Percentiles rank a stretch among this genome's conserved stretches.
Conservation (phyloP, 2,113 vertebrate genomes). For the Microcebus murinus region DNA sequence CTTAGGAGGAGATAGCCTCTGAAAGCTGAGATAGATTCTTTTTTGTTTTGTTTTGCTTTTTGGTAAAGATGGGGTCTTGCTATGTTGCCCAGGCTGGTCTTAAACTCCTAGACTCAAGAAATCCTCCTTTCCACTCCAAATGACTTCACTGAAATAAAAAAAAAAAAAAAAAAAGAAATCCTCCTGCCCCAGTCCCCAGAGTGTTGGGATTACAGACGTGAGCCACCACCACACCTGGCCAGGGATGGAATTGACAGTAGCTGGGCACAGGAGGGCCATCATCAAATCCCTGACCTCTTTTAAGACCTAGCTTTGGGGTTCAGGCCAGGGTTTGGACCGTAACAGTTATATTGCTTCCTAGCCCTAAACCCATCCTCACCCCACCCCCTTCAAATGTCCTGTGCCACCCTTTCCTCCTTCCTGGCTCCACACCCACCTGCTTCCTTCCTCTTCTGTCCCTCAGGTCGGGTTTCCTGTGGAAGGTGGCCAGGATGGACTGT, state of each 20-base stretch:
- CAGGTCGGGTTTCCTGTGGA: conserved; percentile 68
- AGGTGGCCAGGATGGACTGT: conserved; percentile 30
- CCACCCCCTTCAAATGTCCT: not conserved
- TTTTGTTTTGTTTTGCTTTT: too few relatives aligned
- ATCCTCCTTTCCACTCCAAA: too few relatives aligned
- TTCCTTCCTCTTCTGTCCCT: conserved; percentile 66
- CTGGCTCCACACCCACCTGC: conserved; percentile 63
- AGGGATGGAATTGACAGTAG: not conserved
- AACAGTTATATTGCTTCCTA: not conserved
- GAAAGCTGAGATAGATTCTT: not conserved
- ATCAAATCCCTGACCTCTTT: not conserved
- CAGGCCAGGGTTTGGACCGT: not conserved
- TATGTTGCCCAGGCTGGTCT: too few relatives aligned
- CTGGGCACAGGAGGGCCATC: not conserved
- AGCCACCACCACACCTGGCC: too few relatives aligned
- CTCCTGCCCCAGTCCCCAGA: too few relatives aligned
- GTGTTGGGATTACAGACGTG: too few relatives aligned
- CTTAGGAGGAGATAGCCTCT: not conserved
- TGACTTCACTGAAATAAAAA: too few relatives aligned
- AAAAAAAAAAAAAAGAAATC: too few relatives aligned
- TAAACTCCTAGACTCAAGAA: too few relatives aligned
- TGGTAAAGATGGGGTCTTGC: too few relatives aligned
- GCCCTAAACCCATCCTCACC: not conserved
- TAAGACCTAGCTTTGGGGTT: not conserved
- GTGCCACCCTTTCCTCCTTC: conserved; percentile 57